These are phyloP conservation scores for Fistularia tabacaria DNA, from an alignment of 2,797 vertebrate genomes.

Conservation along the genomic window DNA sequence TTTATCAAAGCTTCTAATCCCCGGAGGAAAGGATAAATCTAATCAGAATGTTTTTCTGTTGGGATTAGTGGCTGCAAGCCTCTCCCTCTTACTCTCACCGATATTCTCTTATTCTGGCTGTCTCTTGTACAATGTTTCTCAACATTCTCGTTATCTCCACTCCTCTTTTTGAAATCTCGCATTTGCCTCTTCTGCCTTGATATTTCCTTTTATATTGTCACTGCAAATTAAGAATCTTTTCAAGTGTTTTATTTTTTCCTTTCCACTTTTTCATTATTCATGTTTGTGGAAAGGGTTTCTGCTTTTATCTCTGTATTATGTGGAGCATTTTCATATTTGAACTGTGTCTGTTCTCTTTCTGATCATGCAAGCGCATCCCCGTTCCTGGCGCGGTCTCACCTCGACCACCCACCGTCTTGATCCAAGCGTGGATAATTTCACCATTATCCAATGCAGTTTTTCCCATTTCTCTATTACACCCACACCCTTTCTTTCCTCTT, in stretches of 20 bases:
- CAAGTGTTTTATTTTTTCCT: background rate
- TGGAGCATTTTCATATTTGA: conserved; percentile 4
- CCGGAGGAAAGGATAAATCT: conserved; percentile 64
- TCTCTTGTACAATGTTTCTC: conserved; percentile 20
- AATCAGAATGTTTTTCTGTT: conserved; percentile 64
- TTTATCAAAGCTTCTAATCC: conserved; percentile 69
- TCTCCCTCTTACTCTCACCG: conserved; percentile 15
- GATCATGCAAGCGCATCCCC: conserved; percentile 1
- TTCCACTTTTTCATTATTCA: background rate
- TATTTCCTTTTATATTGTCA: conserved; percentile 1
- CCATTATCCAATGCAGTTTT: conserved; percentile 32
- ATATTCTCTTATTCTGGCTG: conserved; percentile 25
- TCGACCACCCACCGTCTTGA: conserved; percentile 10
- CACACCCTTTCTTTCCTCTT: conserved; percentile 19
- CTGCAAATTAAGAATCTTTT: background rate
- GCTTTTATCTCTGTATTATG: conserved; percentile 6
- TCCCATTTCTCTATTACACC: conserved; percentile 33
- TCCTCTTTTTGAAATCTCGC: background rate
- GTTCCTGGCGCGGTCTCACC: conserved; percentile 18
- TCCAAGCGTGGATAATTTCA: conserved; percentile 36
- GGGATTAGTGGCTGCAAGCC: conserved; percentile 59
- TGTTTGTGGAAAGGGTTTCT: background rate
- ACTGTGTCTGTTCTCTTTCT: conserved; percentile 6
- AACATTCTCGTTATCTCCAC: conserved; percentile 3
- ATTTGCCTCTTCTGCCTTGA: conserved; percentile 4